phyloP scores from a whole-genome alignment of 2,113 vertebrate genomes.

The Oplegnathus fasciatus region DNA sequence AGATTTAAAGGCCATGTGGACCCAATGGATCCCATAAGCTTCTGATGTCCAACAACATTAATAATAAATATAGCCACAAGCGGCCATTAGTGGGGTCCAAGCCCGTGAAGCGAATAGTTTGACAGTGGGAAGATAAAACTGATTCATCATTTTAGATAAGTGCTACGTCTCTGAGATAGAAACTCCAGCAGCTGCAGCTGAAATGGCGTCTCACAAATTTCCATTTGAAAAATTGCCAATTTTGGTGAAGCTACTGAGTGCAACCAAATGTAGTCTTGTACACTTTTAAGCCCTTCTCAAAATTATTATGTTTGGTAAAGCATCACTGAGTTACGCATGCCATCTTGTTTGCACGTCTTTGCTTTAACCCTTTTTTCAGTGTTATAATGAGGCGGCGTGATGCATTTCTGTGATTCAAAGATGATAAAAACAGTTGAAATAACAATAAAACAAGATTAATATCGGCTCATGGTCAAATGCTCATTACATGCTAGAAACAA shows the following conservation, averaged over 20 bases:
- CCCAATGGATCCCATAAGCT: constrained; percentile 54
- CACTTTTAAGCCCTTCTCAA: not conserved
- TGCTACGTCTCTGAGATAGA: constrained; percentile 16
- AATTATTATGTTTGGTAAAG: not conserved
- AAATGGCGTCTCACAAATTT: constrained; percentile 11
- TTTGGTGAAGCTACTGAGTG: constrained; percentile 1
- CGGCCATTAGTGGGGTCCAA: constrained; percentile 40
- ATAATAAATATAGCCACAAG: constrained; percentile 63
- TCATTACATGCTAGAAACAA: not conserved
- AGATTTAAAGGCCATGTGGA: constrained; percentile 50
- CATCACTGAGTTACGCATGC: not conserved
- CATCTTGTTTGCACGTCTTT: not conserved
- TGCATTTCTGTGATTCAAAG: not conserved
- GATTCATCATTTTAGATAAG: constrained; percentile 57
- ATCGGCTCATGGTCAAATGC: not conserved
- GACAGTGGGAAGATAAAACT: constrained; percentile 48
- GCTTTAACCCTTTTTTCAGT: not conserved
- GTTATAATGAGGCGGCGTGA: not conserved
- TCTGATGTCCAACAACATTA: constrained; percentile 55
- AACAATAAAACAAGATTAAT: not conserved
- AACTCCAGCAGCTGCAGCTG: not conserved
- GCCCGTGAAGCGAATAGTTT: constrained; percentile 16
- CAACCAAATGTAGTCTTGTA: not conserved
- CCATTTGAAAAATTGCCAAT: constrained; percentile 19
- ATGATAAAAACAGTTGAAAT: constrained; percentile 16